Conservation (phyloP, 2,113 vertebrate species). For the Sinocyclocheilus rhinocerous region DNA sequence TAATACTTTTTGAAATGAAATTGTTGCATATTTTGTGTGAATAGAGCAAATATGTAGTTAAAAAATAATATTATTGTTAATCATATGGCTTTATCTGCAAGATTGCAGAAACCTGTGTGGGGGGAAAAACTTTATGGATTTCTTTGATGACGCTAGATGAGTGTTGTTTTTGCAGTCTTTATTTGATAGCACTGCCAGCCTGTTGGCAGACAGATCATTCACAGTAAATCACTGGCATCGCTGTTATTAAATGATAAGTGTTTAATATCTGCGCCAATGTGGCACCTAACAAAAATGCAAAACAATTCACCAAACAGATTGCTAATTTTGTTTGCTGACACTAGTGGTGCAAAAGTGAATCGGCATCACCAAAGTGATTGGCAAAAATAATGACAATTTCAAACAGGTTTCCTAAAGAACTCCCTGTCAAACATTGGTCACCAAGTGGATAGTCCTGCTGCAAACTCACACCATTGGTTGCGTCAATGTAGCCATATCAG, state of each 20-base stretch:
- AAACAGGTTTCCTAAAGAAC: background rate
- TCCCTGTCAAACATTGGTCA: background rate
- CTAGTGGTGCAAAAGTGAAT: background rate
- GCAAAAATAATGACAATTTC: background rate
- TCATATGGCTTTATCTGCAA: background rate
- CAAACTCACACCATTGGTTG: background rate
- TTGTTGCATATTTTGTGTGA: background rate
- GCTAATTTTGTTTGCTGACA: background rate
- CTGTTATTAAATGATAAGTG: background rate
- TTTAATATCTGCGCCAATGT: background rate
- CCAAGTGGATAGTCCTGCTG: background rate
- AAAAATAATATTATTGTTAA: background rate
- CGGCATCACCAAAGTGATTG: background rate
- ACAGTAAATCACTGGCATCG: background rate
- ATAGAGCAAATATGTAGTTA: background rate
- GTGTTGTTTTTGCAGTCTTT: background rate
- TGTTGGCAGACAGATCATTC: background rate
- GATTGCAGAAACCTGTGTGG: background rate
- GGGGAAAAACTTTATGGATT: background rate
- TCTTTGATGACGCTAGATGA: background rate
- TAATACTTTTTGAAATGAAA: too few species aligned
- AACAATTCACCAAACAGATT: background rate
- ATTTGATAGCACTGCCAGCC: background rate
- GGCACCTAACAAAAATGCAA: conserved; percentile 1
- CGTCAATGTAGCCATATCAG: background rate